Percentiles rank a stretch among this genome's conserved stretches.
Evolutionary conservation across 2,113 vertebrate genomes (phyloP).

Genomic region (Ailurus styani): DNA sequence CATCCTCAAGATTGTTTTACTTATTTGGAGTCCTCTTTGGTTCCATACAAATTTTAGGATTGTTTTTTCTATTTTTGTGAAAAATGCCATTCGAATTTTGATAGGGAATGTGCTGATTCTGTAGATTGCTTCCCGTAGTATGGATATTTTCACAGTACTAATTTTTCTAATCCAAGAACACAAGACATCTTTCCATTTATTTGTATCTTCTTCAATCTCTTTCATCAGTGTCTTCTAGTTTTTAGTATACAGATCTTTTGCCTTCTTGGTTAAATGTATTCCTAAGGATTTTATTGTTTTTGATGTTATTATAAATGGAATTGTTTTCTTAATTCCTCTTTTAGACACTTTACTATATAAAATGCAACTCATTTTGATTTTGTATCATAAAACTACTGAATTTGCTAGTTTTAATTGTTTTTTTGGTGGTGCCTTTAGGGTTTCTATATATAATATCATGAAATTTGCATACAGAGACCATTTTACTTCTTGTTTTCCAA

Average conservation of each 20-base stretch:
- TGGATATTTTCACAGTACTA: background rate
- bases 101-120: background rate
- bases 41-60: background rate
- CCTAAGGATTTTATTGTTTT: background rate
- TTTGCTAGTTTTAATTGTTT: background rate
- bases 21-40: background rate
- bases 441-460: background rate
- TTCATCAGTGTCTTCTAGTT: background rate
- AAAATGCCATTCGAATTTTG: background rate
- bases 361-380: background rate
- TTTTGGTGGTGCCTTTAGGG: background rate
- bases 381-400: background rate
- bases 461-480: background rate
- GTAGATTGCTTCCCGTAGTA: background rate
- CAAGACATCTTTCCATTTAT: background rate
- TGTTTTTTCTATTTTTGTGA: background rate
- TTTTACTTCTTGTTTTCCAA: background rate
- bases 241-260: background rate
- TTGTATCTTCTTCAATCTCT: background rate
- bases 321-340: background rate
- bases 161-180: background rate
- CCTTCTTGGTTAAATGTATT: background rate
- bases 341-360: background rate
- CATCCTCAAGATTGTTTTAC: background rate
- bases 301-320: background rate